phyloP scores from a whole-genome alignment of 2,888 invertebrate species.

The Pyrrhosoma nymphula region DNA sequence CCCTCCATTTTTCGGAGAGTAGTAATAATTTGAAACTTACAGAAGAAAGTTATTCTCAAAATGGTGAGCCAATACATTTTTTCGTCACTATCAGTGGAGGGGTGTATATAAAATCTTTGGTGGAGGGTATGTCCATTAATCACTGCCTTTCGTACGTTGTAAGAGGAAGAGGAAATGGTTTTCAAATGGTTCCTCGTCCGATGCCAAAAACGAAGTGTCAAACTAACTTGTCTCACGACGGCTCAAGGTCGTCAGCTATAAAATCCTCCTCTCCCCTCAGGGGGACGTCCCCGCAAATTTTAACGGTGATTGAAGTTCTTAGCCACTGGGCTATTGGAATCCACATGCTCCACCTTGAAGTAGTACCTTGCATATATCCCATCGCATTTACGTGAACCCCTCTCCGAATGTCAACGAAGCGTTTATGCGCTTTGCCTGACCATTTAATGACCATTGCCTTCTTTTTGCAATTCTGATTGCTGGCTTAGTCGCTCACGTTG shows the following conservation, averaged over 20 bases:
- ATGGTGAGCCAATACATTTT: too few relatives aligned
- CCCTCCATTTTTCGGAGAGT: too few relatives aligned
- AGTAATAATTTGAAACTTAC: too few relatives aligned
- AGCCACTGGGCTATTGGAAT: background rate
- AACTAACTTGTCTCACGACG: background rate
- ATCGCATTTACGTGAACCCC: background rate
- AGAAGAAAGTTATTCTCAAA: too few relatives aligned
- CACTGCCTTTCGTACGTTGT: too few relatives aligned
- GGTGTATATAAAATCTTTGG: too few relatives aligned
- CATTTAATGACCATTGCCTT: too few relatives aligned
- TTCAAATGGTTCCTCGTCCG: background rate
- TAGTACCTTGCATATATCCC: background rate
- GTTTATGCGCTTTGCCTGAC: background rate
- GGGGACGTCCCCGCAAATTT: background rate
- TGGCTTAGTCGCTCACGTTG: too few relatives aligned
- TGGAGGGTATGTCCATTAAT: too few relatives aligned
- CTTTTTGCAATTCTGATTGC: too few relatives aligned
- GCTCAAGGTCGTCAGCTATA: background rate
- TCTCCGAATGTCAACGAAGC: background rate
- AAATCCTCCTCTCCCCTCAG: background rate
- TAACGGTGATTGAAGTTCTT: background rate
- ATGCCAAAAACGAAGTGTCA: background rate
- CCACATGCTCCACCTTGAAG: background rate
- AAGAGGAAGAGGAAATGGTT: background rate
- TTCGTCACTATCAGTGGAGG: too few relatives aligned